Evolutionary conservation across 1,140 invertebrate genomes (phyloP).

Genomic region (Sycophila sp.): DNA sequence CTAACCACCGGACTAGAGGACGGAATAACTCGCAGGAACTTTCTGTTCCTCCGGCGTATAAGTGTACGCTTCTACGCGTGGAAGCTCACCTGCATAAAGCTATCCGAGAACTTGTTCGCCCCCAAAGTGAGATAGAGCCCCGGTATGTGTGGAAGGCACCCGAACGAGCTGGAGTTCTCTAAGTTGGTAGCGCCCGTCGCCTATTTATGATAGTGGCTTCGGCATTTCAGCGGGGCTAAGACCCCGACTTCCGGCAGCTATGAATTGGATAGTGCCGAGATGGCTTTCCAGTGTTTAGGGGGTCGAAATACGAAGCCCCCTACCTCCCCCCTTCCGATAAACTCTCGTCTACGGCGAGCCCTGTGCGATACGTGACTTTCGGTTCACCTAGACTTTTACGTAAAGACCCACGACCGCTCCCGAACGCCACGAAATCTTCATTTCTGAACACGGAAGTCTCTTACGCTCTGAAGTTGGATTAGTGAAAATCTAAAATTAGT

Average conservation of each 20-base stretch:
- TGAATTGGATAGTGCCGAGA: conserved; percentile 42
- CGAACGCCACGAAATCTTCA: too few relatives aligned
- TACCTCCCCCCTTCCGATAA: neutral
- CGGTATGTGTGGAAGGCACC: conserved; percentile 19
- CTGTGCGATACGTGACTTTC: conserved; percentile 38
- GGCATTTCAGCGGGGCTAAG: conserved; percentile 9
- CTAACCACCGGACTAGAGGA: neutral
- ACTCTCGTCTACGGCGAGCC: conserved; percentile 16
- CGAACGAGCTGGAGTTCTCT: conserved; percentile 9
- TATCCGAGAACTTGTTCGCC: conserved; percentile 21
- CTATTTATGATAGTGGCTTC: conserved; percentile 44
- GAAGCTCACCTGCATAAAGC: conserved; percentile 33
- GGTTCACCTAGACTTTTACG: conserved; percentile 34
- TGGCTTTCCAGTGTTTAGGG: conserved; percentile 54
- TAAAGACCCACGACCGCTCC: conserved; percentile 44
- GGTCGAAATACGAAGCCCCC: conserved; percentile 43
- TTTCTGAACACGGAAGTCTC: too few relatives aligned
- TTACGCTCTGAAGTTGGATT: too few relatives aligned
- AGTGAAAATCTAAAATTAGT: too few relatives aligned
- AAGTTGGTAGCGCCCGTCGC: neutral
- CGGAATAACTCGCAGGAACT: conserved; percentile 23
- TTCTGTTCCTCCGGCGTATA: neutral
- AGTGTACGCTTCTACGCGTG: neutral
- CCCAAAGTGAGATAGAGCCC: conserved; percentile 8
- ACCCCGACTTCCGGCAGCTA: conserved; percentile 34